Conservation (phyloP, 2,888 invertebrate species). For the Eupithecia tripunctaria region DNA sequence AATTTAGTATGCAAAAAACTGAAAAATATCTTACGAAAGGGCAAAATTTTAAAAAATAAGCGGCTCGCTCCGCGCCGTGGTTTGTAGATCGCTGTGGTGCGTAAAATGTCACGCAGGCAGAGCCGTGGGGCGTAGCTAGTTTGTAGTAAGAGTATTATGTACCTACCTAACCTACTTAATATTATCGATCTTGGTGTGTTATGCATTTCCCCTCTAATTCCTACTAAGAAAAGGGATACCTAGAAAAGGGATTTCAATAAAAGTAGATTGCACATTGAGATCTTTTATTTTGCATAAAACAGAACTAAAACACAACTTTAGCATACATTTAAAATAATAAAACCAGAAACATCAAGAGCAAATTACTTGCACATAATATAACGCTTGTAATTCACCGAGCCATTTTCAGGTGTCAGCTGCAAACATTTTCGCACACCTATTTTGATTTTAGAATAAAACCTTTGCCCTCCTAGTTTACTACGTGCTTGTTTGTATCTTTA, state of each 20-base stretch:
- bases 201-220: neutral
- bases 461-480: neutral
- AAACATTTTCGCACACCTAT: neutral
- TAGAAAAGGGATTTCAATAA: neutral
- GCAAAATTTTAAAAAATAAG: too few species aligned
- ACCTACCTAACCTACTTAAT: too few species aligned
- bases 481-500: neutral
- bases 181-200: too few species aligned
- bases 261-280: conserved; percentile 23
- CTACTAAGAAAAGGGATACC: neutral
- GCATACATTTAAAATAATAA: neutral
- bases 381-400: neutral
- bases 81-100: too few species aligned
- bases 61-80: too few species aligned
- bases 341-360: neutral
- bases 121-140: too few species aligned
- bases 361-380: neutral
- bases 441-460: neutral
- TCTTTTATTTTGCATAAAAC: conserved; percentile 24
- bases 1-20: too few species aligned
- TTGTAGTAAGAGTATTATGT: too few species aligned
- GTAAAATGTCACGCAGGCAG: too few species aligned
- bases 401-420: neutral
- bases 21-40: too few species aligned
- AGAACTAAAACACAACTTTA: neutral